Evolutionary conservation across 2,888 invertebrate genomes (phyloP), one percentile per base, ranked within the genome.

Genomic region (Heteromyza rotundicornis): DNA sequence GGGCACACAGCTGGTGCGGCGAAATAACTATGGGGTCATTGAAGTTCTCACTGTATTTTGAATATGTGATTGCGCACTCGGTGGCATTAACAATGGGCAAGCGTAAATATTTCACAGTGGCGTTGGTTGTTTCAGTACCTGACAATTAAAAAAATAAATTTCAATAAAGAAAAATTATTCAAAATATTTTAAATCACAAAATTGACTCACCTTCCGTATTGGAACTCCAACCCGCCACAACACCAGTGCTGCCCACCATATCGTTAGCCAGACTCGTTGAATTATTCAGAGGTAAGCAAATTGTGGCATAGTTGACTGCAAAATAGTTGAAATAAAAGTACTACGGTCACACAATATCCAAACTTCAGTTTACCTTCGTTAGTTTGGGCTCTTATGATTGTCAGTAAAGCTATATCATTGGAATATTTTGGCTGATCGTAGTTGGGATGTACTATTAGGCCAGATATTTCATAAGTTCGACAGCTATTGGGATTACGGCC

Each of bases 161-260:
- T 24, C 16, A 22, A 14, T 35, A 47, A 36, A 23, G 8, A 36
- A 7, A 55, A 19, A 14, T 5, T 17, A 57, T 66, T 65, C n/a
- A 51, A 63, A 64, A 57, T 47, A 55, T 53, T 49, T 19, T 44
- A 24, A 1, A 47, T 20, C 14, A 51, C 57, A 16, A 40, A 40
- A 40, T n/a, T 10, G 10, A 66, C 66, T 84, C 81, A 85, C 88
- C 86, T 58, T 80, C 80, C 79, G 89, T 88, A 44, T 88, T 89
- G 70, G 87, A 86, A 24, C 92, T 92, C 92, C 92, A 92, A 0
- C 92, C 92, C 3, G 91, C 89, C 1, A 90, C 90, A 55, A 87
- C 85, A 68, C 87, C 86, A 70, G 84, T 83, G 67, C 80, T 80
- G 2, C 85, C 84, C 8, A 83, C 82, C 52, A 86, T 84, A 53